These are phyloP conservation scores for Pseudopodoces humilis DNA, from an alignment of 2,113 vertebrate species.

Conservation along the genomic window DNA sequence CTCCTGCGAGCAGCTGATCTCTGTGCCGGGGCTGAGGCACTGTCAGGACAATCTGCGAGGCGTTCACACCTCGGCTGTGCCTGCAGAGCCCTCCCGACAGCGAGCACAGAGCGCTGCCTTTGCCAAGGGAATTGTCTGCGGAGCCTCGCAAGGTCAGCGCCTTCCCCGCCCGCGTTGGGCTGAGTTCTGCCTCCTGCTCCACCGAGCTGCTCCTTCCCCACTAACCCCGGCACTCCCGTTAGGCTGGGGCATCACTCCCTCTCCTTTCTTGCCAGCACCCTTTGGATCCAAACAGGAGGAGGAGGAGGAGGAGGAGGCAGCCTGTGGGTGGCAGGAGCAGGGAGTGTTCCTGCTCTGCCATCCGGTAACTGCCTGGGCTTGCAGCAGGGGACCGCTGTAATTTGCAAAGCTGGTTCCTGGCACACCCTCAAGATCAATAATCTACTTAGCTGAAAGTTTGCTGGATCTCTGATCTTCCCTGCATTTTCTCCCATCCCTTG, in stretches of 20 bases:
- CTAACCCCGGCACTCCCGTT: background rate
- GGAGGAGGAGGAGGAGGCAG: background rate
- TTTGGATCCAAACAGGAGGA: background rate
- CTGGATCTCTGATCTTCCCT: background rate
- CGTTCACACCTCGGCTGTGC: background rate
- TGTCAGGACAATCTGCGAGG: background rate
- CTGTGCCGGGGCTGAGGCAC: background rate
- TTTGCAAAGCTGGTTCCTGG: constrained; percentile 57
- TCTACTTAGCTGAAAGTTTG: constrained; percentile 59
- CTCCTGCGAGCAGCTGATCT: background rate
- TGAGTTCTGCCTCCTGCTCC: background rate
- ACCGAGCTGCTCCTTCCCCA: background rate
- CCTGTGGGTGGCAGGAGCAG: background rate
- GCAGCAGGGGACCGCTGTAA: constrained; percentile 17
- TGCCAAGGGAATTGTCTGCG: background rate
- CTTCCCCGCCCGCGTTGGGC: background rate
- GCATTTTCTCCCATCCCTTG: background rate
- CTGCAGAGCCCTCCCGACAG: background rate
- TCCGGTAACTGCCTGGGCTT: background rate
- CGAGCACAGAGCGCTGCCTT: background rate
- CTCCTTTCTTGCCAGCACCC: background rate
- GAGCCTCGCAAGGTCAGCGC: background rate
- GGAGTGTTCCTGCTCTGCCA: background rate
- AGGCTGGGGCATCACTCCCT: rapidly evolving
- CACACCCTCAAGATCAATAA: constrained; percentile 59